Evolutionary conservation across 2,888 invertebrate genomes (phyloP).

Genomic region (Thumatha senex): DNA sequence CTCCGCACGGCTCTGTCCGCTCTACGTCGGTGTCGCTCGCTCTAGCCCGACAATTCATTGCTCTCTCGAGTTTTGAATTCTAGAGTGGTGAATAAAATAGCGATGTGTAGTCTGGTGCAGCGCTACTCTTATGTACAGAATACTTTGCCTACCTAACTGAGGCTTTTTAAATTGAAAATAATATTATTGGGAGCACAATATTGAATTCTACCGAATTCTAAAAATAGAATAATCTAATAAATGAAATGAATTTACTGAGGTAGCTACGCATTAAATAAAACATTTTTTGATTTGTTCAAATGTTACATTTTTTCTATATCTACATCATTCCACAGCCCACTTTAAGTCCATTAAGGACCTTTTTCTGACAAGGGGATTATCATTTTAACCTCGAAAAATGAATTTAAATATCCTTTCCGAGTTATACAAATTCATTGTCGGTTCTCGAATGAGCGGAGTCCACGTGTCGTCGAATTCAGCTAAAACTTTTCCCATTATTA

Average conservation of each 20-base stretch:
- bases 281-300: constrained; percentile 21
- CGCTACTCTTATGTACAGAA: constrained; percentile 25
- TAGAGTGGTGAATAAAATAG: constrained; percentile 39
- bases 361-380: constrained; percentile 24
- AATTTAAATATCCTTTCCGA: constrained; percentile 39
- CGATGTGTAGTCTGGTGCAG: constrained; percentile 42
- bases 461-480: constrained; percentile 28
- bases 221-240: too few relatives aligned
- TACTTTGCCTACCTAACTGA: constrained; percentile 23
- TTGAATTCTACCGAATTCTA: too few relatives aligned
- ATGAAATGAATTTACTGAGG: too few relatives aligned
- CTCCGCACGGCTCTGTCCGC: neutral
- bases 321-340: constrained; percentile 19
- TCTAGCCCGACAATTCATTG: constrained; percentile 37
- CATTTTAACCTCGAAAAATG: constrained; percentile 30
- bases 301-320: constrained; percentile 26
- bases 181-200: too few relatives aligned
- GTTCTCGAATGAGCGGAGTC: constrained; percentile 20
- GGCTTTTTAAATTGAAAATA: too few relatives aligned
- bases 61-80: constrained; percentile 45
- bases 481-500: constrained; percentile 46
- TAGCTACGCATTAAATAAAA: constrained; percentile 14
- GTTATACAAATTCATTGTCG: constrained; percentile 29
- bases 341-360: constrained; percentile 25
- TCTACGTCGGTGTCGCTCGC: constrained; percentile 6